These are phyloP conservation scores for Halichoeres trimaculatus DNA, from an alignment of 2,113 vertebrate species.

Conservation along the genomic window DNA sequence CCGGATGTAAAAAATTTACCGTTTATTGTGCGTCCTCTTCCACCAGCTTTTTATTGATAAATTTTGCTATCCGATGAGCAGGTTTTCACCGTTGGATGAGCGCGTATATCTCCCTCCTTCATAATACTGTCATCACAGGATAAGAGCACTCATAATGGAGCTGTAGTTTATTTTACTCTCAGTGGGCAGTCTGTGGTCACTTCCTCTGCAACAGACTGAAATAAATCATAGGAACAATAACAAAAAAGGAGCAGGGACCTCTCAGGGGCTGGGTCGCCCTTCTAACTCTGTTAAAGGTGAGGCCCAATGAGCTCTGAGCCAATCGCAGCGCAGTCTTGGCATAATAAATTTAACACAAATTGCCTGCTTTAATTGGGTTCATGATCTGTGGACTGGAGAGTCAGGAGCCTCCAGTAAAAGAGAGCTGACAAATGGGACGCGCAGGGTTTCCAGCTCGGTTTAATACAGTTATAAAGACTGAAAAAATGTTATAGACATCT, in stretches of 20 bases:
- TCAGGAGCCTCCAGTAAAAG: slow-evolving; percentile 75
- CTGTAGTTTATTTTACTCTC: slow-evolving; percentile 65
- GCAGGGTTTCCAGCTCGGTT: slow-evolving; percentile 61
- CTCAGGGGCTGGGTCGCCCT: slow-evolving; percentile 43
- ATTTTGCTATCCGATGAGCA: slow-evolving; percentile 34
- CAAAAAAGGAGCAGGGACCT: slow-evolving; percentile 71
- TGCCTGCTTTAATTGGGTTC: slow-evolving; percentile 83
- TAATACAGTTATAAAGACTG: slow-evolving; percentile 76
- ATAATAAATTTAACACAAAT: slow-evolving; percentile 81
- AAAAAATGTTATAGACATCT: slow-evolving; percentile 69
- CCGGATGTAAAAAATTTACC: slow-evolving; percentile 5
- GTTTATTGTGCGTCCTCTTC: slow-evolving; percentile 1
- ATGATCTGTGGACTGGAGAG: slow-evolving; percentile 77
- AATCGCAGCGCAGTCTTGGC: slow-evolving; percentile 44
- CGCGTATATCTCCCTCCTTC: slow-evolving; percentile 47
- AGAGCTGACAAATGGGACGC: slow-evolving; percentile 75
- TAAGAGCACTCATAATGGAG: slow-evolving; percentile 63
- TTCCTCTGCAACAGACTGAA: slow-evolving; percentile 53
- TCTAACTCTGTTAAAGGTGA: slow-evolving; percentile 66
- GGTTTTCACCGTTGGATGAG: slow-evolving; percentile 32
- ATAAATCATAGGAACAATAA: slow-evolving; percentile 82
- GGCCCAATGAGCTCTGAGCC: slow-evolving; percentile 63
- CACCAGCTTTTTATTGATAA: slow-evolving; percentile 8
- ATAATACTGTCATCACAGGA: slow-evolving; percentile 58
- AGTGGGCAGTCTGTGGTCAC: slow-evolving; percentile 55